These are phyloP conservation scores for Paralichthys olivaceus DNA, from an alignment of 2,113 vertebrate genomes.

Conservation along the genomic window DNA sequence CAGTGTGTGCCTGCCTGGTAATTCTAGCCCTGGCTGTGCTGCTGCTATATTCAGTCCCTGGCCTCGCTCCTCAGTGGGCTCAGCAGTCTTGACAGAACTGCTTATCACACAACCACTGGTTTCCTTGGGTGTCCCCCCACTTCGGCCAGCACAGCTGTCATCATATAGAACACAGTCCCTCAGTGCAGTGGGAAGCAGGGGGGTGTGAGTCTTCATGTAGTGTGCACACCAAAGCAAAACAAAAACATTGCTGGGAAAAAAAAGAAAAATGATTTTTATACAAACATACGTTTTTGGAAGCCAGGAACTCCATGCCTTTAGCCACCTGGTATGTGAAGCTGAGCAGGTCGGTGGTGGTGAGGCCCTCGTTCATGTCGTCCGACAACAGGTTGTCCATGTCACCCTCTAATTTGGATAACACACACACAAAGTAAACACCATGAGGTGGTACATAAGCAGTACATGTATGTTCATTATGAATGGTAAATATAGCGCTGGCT, in stretches of 20 bases:
- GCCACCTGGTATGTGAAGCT: slow-evolving; percentile 99
- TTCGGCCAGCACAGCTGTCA: slow-evolving; percentile 54
- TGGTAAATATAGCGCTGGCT: slow-evolving; percentile 72
- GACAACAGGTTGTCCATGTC: slow-evolving; percentile 91
- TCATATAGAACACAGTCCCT: slow-evolving; percentile 41
- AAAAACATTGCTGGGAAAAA: neutral
- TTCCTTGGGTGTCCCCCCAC: slow-evolving; percentile 38
- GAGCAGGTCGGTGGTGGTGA: slow-evolving; percentile 92
- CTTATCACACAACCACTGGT: slow-evolving; percentile 72
- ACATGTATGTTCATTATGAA: slow-evolving; percentile 28
- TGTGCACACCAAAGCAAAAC: slow-evolving; percentile 2
- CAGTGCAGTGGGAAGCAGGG: slow-evolving; percentile 27
- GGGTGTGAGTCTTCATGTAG: slow-evolving; percentile 2
- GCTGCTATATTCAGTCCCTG: slow-evolving; percentile 68
- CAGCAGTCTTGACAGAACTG: slow-evolving; percentile 57
- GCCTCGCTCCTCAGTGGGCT: slow-evolving; percentile 54
- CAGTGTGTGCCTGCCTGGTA: slow-evolving; percentile 58
- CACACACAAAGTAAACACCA: slow-evolving; percentile 28
- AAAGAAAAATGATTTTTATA: neutral
- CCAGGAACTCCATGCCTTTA: slow-evolving; percentile 97
- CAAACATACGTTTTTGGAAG: slow-evolving; percentile 95
- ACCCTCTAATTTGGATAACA: slow-evolving; percentile 78
- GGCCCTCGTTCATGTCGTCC: slow-evolving; percentile 88
- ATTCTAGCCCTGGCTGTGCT: slow-evolving; percentile 65
- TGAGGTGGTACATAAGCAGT: slow-evolving; percentile 26